phyloP scores from a whole-genome alignment of 1,140 invertebrate species.

The Magallana gigas region DNA sequence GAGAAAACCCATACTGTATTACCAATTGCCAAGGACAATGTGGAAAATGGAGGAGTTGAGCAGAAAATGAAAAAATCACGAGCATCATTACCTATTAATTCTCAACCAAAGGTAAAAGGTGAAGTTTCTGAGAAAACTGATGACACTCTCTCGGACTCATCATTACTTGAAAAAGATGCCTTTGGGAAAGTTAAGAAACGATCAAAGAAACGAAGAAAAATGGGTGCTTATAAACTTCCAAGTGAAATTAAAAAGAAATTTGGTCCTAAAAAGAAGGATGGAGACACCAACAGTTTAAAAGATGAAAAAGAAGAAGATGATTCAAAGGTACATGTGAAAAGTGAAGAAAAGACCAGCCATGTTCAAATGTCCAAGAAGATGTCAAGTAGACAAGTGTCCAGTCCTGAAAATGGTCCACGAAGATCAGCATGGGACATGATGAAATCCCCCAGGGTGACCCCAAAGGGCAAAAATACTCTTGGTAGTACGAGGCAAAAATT shows the following conservation, averaged over 20 bases:
- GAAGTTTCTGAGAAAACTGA: slow-evolving; percentile 18
- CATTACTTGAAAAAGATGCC: slow-evolving; percentile 40
- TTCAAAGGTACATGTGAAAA: slow-evolving; percentile 17
- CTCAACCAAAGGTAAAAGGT: background rate
- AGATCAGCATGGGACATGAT: slow-evolving; percentile 46
- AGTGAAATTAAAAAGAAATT: slow-evolving; percentile 57
- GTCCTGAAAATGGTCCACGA: background rate
- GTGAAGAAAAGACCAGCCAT: background rate
- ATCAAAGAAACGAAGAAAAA: slow-evolving; percentile 51
- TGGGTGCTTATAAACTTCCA: slow-evolving; percentile 60
- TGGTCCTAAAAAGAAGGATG: slow-evolving; percentile 51
- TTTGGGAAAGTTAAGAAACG: slow-evolving; percentile 44
- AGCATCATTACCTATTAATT: slow-evolving; percentile 28
- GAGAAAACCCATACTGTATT: background rate
- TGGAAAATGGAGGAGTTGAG: slow-evolving; percentile 11
- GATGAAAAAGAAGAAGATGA: slow-evolving; percentile 47
- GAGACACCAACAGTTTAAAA: slow-evolving; percentile 4
- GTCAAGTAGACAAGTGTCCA: background rate
- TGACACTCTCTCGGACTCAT: slow-evolving; percentile 29
- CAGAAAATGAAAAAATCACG: slow-evolving; percentile 12
- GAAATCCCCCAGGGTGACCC: slow-evolving; percentile 41
- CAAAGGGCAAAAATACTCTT: slow-evolving; percentile 44
- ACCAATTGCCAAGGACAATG: slow-evolving; percentile 20
- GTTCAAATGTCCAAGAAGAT: background rate
- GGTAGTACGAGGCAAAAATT: slow-evolving; percentile 43